These are phyloP conservation scores for Corvus moneduloides DNA, from an alignment of 2,113 vertebrate species.

Conservation along the genomic window DNA sequence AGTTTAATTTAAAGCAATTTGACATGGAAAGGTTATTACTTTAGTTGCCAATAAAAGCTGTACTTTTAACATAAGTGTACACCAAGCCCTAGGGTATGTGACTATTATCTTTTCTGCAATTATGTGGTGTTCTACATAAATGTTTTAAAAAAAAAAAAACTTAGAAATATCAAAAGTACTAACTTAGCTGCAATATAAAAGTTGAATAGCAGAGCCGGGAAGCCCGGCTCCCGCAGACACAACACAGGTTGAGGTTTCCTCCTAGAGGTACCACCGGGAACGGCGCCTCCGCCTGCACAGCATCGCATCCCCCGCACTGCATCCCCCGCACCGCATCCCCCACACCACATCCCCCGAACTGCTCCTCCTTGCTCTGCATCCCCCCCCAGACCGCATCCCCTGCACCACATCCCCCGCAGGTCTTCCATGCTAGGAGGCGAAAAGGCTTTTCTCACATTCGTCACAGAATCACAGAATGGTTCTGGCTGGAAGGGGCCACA, in stretches of 20 bases:
- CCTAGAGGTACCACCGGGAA: conserved; percentile 77
- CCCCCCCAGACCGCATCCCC: not conserved
- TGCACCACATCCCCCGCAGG: not conserved
- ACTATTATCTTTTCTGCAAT: conserved; percentile 87
- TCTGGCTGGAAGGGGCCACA: not conserved
- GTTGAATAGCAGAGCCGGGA: conserved; percentile 61
- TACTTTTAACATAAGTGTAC: conserved; percentile 87
- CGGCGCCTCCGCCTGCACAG: conserved; percentile 19
- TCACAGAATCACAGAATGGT: not conserved
- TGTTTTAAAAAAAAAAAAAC: conserved; percentile 74
- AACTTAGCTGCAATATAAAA: conserved; percentile 71
- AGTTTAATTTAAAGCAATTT: conserved; percentile 87
- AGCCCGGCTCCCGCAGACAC: conserved; percentile 42
- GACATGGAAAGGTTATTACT: conserved; percentile 84
- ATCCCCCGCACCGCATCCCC: not conserved
- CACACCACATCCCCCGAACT: too few relatives aligned
- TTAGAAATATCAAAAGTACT: conserved; percentile 79
- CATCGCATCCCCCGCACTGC: not conserved
- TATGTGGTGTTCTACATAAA: conserved; percentile 85
- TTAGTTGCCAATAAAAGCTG: conserved; percentile 85
- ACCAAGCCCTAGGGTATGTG: conserved; percentile 83
- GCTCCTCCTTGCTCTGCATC: not conserved
- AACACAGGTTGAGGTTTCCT: conserved; percentile 80
- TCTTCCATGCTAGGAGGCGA: not conserved
- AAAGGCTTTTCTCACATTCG: not conserved